Base-by-base conservation (phyloP, 2,888 invertebrate species). In the Temnothorax unifasciatus region DNA sequence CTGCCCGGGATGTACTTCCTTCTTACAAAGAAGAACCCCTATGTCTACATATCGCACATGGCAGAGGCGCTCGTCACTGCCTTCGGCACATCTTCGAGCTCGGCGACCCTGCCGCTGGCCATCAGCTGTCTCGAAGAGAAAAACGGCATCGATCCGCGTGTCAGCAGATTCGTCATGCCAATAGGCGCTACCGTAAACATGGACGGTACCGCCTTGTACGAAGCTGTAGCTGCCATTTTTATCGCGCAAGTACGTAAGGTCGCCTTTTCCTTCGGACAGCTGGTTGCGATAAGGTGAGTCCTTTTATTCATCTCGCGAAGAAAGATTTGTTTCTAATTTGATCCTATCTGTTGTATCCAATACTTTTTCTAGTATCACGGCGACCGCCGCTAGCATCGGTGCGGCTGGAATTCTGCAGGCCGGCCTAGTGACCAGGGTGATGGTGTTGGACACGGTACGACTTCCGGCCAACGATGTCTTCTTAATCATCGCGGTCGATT, bases 11-110 rank as follows among this genome's bases (percentile, higher is more conserved):
- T 99, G 76, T 99, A 98, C 95, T 97, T 98, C 90, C 91, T 98
- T 88, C 96, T 97, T 59, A 97, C 98, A 0, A 96, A 98, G 92
- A 97, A 97, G 87, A 96, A 99, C 87, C 99, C 99, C 0, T 97
- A 98, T 94, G 96, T 96, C 83, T 97, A 97, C 91, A 96, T 98
- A 83, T 97, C 96, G 18, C 97, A 97, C 93, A 97, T 99, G 96
- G 97, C 98, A 86, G 98, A 98, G 92, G 99, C 99, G 34, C 96
- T 99, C 95, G 98, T 98, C 4, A 99, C 99, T 1, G 99, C 99
- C 64, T 99, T 99, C 94, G 99, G 99, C 90, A 99, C 99, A 44
- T 98, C 99, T 44, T 99, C 99, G 54, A 96, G 96, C 92, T 96
- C 96, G 2, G 98, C 97, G 2, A 97, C 97, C 0, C 95, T 98